These are phyloP conservation scores for Ornithoptera alexandrae DNA, from an alignment of 2,888 invertebrate species.

Conservation along the genomic window DNA sequence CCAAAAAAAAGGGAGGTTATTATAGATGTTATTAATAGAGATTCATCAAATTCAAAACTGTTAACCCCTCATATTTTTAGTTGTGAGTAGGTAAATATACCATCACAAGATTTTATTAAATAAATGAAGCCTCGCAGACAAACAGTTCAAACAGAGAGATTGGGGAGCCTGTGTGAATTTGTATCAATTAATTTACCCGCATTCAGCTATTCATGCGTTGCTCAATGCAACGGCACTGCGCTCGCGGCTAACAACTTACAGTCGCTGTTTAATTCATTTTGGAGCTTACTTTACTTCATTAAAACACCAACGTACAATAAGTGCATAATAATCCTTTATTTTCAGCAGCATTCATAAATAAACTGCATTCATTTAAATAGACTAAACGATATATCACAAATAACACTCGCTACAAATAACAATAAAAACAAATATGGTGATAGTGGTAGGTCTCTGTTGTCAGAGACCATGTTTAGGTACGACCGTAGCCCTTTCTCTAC, in stretches of 20 bases:
- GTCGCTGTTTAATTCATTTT: conserved; percentile 24
- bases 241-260: conserved; percentile 11
- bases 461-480: too few species aligned
- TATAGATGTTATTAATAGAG: background rate
- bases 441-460: too few species aligned
- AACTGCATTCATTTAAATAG: background rate
- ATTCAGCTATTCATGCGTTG: conserved; percentile 26
- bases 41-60: background rate
- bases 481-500: too few species aligned
- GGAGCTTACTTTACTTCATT: conserved; percentile 13
- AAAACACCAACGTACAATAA: background rate
- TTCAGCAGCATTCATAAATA: background rate
- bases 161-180: conserved; percentile 25
- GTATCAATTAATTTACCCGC: conserved; percentile 28
- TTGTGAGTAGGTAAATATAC: background rate
- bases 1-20: too few species aligned
- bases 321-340: background rate
- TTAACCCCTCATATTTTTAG: background rate
- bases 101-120: conserved; percentile 6
- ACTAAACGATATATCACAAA: background rate
- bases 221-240: conserved; percentile 8
- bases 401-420: too few species aligned
- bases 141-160: conserved; percentile 22
- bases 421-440: too few species aligned
- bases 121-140: conserved; percentile 24